Conservation (phyloP, 2,888 invertebrate species). For the Drosophila paramelanica region DNA sequence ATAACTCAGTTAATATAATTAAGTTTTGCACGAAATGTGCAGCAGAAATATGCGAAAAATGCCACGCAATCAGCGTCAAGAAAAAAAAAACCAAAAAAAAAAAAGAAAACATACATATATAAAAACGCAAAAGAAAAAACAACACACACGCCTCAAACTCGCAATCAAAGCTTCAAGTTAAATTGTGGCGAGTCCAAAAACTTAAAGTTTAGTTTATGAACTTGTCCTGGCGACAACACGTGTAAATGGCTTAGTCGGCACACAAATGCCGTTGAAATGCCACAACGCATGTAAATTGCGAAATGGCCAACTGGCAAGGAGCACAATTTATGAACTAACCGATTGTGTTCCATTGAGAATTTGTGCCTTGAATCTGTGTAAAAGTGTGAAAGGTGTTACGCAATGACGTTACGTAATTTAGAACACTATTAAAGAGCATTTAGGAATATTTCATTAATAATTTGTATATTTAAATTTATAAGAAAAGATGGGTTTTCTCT, state of each 20-base stretch:
- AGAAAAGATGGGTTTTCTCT: too few relatives aligned
- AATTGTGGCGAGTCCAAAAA: slow-evolving; percentile 25
- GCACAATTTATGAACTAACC: slow-evolving; percentile 56
- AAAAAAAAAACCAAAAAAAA: slow-evolving; percentile 38
- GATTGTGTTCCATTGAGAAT: slow-evolving; percentile 5
- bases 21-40: slow-evolving; percentile 81
- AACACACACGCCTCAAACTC: slow-evolving; percentile 31
- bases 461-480: too few relatives aligned
- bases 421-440: too few relatives aligned
- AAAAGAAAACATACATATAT: slow-evolving; percentile 18
- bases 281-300: slow-evolving; percentile 66
- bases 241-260: slow-evolving; percentile 34
- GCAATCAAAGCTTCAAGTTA: slow-evolving; percentile 34
- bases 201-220: slow-evolving; percentile 67
- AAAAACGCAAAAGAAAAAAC: slow-evolving; percentile 24
- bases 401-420: background rate
- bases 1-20: slow-evolving; percentile 81
- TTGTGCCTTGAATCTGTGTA: background rate
- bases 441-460: too few relatives aligned
- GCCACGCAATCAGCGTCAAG: slow-evolving; percentile 72
- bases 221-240: slow-evolving; percentile 61
- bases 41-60: slow-evolving; percentile 76
- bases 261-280: slow-evolving; percentile 27
- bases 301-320: slow-evolving; percentile 46
- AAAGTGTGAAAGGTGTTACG: too few relatives aligned